Evolutionary conservation across 2,113 vertebrate genomes (phyloP).

Genomic region (Cettia cetti): DNA sequence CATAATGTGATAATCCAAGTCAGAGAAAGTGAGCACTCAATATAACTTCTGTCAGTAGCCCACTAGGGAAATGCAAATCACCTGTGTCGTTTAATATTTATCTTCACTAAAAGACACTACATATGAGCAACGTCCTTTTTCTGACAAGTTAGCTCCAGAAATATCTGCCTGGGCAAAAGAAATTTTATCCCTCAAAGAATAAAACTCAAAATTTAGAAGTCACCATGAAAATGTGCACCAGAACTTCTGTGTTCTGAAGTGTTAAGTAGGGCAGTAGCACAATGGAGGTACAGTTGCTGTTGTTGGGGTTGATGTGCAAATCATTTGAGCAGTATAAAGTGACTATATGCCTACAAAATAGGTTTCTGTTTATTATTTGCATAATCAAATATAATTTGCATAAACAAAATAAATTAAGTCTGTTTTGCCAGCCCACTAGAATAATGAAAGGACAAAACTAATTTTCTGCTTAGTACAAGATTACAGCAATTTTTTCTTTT

Average conservation of each 20-base stretch:
- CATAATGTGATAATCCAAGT: not conserved
- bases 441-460: not conserved
- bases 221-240: not conserved
- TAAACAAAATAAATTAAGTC: not conserved
- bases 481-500: not conserved
- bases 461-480: constrained; percentile 28
- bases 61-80: not conserved
- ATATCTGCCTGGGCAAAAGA: not conserved
- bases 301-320: not conserved
- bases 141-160: not conserved
- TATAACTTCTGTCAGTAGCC: not conserved
- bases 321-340: not conserved
- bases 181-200: not conserved
- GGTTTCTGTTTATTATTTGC: constrained; percentile 1
- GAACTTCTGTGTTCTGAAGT: not conserved
- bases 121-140: not conserved
- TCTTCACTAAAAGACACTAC: not conserved
- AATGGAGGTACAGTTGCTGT: not conserved
- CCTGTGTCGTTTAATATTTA: not conserved
- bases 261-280: not conserved
- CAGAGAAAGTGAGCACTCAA: not conserved
- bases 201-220: not conserved
- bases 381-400: constrained; percentile 10
- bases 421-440: not conserved
- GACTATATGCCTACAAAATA: not conserved